Evolutionary conservation across 2,113 vertebrate genomes (phyloP).

Genomic region (Theropithecus gelada): DNA sequence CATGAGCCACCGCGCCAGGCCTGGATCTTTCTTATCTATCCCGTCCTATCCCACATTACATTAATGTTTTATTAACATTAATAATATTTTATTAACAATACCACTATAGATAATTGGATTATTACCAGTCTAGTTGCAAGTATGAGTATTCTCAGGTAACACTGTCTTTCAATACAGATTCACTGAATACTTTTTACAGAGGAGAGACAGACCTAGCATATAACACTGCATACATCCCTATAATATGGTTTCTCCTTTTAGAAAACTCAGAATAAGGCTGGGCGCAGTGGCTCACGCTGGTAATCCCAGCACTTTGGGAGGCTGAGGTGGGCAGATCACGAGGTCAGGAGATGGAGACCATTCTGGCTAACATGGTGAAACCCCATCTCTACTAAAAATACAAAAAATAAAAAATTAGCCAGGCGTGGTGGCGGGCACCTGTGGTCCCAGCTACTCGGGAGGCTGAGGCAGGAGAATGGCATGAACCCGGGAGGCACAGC

Average conservation of each 20-base stretch:
- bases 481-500: too few relatives aligned
- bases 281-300: too few relatives aligned
- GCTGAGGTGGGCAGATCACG: too few relatives aligned
- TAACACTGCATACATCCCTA: background rate
- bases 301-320: too few relatives aligned
- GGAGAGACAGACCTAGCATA: background rate
- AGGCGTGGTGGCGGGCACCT: too few relatives aligned
- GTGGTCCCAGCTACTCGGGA: too few relatives aligned
- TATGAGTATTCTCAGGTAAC: background rate
- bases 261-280: background rate
- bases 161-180: background rate
- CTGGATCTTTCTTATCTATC: background rate
- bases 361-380: too few relatives aligned
- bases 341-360: too few relatives aligned
- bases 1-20: fast-evolving
- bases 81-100: background rate
- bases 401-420: too few relatives aligned
- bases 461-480: too few relatives aligned
- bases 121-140: background rate
- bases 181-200: background rate
- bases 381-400: too few relatives aligned
- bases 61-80: background rate
- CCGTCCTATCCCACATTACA: background rate
- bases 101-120: background rate
- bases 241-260: background rate